Conservation (phyloP, 1,140 invertebrate species). For the Neodiprion lecontei region DNA sequence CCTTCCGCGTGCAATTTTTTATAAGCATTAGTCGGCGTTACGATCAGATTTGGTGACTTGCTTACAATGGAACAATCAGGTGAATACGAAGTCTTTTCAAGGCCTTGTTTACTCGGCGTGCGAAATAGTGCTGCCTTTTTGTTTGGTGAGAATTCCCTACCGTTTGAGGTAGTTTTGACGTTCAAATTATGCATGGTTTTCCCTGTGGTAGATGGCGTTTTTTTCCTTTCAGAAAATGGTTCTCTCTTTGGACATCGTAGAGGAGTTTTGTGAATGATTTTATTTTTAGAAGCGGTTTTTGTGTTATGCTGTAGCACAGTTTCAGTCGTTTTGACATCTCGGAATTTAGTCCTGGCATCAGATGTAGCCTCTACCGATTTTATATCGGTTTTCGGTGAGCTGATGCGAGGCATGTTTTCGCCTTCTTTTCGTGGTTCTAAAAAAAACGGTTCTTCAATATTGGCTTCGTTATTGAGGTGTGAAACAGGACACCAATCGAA, state of each 20-base stretch:
- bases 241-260: background rate
- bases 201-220: background rate
- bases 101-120: constrained; percentile 22
- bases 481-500: background rate
- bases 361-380: background rate
- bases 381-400: constrained; percentile 1
- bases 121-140: constrained; percentile 8
- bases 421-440: background rate
- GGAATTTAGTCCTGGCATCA: background rate
- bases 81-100: constrained; percentile 26
- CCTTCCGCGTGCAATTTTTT: no score
- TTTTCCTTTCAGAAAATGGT: background rate
- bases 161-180: background rate
- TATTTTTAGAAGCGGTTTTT: background rate
- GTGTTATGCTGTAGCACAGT: background rate
- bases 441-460: constrained; percentile 15
- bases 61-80: constrained; percentile 38
- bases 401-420: constrained; percentile 11
- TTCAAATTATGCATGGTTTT: constrained; percentile 15
- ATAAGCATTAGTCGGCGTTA: constrained; percentile 1
- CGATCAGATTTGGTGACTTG: constrained; percentile 41
- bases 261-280: constrained; percentile 5
- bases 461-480: constrained; percentile 5
- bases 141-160: background rate
- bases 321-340: background rate